phyloP scores from a whole-genome alignment of 2,113 vertebrate genomes.

The Embiotoca jacksoni region DNA sequence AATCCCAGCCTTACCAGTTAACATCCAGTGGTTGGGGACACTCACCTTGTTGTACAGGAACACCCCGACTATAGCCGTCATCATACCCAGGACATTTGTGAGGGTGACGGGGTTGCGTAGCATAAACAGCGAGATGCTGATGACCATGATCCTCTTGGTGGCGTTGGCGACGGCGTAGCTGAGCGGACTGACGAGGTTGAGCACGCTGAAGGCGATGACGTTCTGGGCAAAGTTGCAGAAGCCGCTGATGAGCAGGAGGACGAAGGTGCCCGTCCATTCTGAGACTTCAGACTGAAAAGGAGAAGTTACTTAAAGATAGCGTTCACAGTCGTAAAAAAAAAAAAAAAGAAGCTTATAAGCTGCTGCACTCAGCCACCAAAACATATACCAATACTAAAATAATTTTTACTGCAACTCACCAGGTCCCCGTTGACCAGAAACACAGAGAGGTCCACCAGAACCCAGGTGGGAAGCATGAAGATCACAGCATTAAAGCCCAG shows the following conservation, averaged over 20 bases:
- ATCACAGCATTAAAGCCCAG: slow-evolving; percentile 95
- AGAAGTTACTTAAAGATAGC: not conserved
- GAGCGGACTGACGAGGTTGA: slow-evolving; percentile 95
- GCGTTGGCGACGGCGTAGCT: slow-evolving; percentile 98
- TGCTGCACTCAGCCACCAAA: not conserved
- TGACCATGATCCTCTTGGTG: slow-evolving; percentile 98
- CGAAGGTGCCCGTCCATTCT: slow-evolving; percentile 89
- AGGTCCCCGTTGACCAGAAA: slow-evolving; percentile 94
- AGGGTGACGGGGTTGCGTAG: slow-evolving; percentile 93
- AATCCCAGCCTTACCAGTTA: no score
- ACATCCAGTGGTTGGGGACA: not conserved
- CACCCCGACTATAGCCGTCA: slow-evolving; percentile 96
- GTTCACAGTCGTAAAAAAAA: not conserved
- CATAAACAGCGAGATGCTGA: slow-evolving; percentile 95
- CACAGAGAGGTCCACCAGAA: slow-evolving; percentile 93
- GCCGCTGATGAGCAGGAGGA: slow-evolving; percentile 94
- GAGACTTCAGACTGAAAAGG: slow-evolving; percentile 83
- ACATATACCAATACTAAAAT: no score
- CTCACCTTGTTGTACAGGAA: slow-evolving; percentile 97
- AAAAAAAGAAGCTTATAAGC: not conserved
- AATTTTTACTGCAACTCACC: slow-evolving; percentile 82
- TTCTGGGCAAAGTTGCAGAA: slow-evolving; percentile 99
- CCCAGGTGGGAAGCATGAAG: slow-evolving; percentile 98
- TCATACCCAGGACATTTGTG: slow-evolving; percentile 95
- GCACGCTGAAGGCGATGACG: slow-evolving; percentile 96